Evolutionary conservation across 2,888 invertebrate genomes (phyloP), one percentile per base, ranked within the genome.

Genomic region (Cheilosia urbana): DNA sequence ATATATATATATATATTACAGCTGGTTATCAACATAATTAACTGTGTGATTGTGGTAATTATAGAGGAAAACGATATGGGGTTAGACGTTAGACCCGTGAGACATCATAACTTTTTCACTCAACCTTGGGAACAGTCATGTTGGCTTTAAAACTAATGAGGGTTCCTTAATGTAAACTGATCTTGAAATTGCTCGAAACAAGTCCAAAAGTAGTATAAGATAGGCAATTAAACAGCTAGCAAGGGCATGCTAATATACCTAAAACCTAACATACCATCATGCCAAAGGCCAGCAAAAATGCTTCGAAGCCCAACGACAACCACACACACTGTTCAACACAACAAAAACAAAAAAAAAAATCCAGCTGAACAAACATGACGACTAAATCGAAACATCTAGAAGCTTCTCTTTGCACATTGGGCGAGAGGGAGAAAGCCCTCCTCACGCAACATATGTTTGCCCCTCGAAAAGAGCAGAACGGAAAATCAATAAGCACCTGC

Each of bases 401-500:
- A 85, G 72, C 40, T 69, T 80, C 84, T 62, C 75, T 75, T 75
- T 34, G 21, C 27, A 53, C 60, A 63, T 21, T 68, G 37, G 11
- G 76, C 24, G 15, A 62, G 40, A 60, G 72, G 68, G 75, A 34
- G 76, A 80, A 66, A 76, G 53, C 55, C 24, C 71, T 62, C 55
- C 71, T 15, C 19, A 60, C 51, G 3, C 34, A 81, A 66, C 85
- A 76, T 72, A 81, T 79, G 79, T 65, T 79, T 68, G 40, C 68
- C 63, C 42, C n/a, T 17, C n/a, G 47, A 57, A 55, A 63, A 76
- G 80, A 85, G 66, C 62, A 85, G 81, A 85, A 80, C 71, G 72
- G 76, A 85, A 81, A 85, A 85, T 85, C 76, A 85, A 72, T 85
- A 81, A 62, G 76, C 81, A 85, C 80, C 55, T 80, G 82, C 80